A percentile compares a stretch with the other conserved stretches of the same genome.
These are phyloP conservation scores for Drosophila burlai DNA, from an alignment of 1,140 invertebrate species.

Conservation along the genomic window DNA sequence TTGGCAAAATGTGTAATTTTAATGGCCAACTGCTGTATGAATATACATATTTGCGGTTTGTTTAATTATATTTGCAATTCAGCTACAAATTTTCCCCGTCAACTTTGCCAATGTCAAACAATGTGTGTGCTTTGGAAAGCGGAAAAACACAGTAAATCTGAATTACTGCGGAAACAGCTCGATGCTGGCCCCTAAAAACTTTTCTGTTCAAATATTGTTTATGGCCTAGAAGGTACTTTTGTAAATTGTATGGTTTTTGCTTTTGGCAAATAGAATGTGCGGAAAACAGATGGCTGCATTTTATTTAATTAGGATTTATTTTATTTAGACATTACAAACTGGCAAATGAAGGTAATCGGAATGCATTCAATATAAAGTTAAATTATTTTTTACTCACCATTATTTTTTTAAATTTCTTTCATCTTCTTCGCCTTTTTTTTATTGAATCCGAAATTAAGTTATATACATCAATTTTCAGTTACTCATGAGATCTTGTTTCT, in stretches of 20 bases:
- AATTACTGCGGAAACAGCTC: slow-evolving; percentile 20
- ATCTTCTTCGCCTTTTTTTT: no score
- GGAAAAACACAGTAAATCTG: slow-evolving; percentile 18
- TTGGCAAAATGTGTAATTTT: slow-evolving; percentile 52
- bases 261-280: neutral
- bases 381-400: no score
- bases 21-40: slow-evolving; percentile 43
- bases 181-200: slow-evolving; percentile 11
- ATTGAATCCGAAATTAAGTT: no score
- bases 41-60: slow-evolving; percentile 39
- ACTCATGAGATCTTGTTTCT: no score
- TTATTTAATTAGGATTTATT: slow-evolving; percentile 9
- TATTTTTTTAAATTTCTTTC: no score
- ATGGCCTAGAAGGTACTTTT: slow-evolving; percentile 21
- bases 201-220: slow-evolving; percentile 18
- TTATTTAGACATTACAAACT: neutral
- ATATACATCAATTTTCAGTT: no score
- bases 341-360: no score
- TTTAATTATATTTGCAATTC: slow-evolving; percentile 55
- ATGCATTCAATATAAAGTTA: no score
- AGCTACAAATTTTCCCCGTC: slow-evolving; percentile 8
- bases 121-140: neutral
- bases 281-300: neutral
- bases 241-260: neutral
- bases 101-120: slow-evolving; percentile 37